phyloP scores from a whole-genome alignment of 1,140 invertebrate genomes.

The Oncopeltus fasciatus region DNA sequence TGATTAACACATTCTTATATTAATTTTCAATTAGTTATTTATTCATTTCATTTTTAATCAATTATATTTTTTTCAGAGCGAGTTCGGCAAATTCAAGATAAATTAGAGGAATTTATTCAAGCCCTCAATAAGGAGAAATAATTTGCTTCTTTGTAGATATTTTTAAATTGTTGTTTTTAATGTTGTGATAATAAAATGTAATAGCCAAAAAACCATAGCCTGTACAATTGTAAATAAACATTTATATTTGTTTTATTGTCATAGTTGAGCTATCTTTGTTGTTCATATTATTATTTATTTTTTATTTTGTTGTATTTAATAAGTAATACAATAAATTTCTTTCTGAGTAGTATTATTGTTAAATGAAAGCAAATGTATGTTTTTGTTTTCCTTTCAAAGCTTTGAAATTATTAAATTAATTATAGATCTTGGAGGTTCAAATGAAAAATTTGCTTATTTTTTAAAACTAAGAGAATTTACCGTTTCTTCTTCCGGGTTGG shows the following conservation, averaged over 20 bases:
- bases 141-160: conserved; percentile 17
- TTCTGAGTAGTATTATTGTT: no score
- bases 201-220: neutral
- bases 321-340: no score
- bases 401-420: no score
- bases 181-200: neutral
- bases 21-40: neutral
- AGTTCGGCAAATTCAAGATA: conserved; percentile 93
- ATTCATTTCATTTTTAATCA: no score
- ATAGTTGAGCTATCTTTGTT: neutral
- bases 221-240: conserved; percentile 1
- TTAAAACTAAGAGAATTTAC: no score
- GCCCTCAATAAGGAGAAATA: conserved; percentile 72
- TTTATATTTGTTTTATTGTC: neutral
- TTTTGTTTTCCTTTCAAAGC: no score
- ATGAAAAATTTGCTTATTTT: no score
- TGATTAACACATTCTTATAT: neutral
- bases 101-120: conserved; percentile 95
- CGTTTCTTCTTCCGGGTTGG: no score
- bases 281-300: neutral
- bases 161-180: neutral
- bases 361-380: no score
- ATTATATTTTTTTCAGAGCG: conserved; percentile 52
- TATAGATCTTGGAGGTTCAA: no score
- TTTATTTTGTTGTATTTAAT: neutral